Evolutionary conservation across 2,797 vertebrate species (phyloP).

Genomic region (Spinibarbus caldwelli): DNA sequence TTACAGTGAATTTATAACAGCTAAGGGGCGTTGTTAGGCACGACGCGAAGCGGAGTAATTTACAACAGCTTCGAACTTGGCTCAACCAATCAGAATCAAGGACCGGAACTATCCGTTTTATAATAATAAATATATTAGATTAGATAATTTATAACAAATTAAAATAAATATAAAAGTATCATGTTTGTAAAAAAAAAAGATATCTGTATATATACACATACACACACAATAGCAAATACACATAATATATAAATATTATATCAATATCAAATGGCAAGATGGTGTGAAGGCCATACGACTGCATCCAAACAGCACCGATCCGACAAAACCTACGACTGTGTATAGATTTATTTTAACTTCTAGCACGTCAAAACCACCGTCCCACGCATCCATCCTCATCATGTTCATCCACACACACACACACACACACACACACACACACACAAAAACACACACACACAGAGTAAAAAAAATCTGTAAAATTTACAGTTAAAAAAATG

Average conservation of each 20-base stretch:
- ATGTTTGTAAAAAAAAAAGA: not conserved
- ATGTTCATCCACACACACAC: not conserved
- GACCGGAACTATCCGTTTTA: no score
- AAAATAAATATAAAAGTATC: no score
- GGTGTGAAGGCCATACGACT: not conserved
- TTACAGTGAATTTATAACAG: no score
- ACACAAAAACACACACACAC: not conserved
- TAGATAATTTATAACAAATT: no score
- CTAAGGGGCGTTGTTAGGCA: no score
- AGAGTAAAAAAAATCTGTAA: no score
- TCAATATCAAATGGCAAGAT: not conserved
- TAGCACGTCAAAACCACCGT: not conserved
- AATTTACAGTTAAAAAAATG: no score
- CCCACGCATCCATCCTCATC: not conserved
- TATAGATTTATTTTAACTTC: not conserved
- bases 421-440: not conserved
- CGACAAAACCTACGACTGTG: not conserved
- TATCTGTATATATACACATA: not conserved
- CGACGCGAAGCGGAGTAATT: no score
- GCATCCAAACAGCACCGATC: not conserved
- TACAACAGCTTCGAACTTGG: no score
- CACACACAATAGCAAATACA: not conserved
- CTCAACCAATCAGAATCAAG: no score
- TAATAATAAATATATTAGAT: no score
- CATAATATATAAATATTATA: not conserved